phyloP scores from a whole-genome alignment of 2,797 vertebrate species.

The Trichosurus vulpecula region DNA sequence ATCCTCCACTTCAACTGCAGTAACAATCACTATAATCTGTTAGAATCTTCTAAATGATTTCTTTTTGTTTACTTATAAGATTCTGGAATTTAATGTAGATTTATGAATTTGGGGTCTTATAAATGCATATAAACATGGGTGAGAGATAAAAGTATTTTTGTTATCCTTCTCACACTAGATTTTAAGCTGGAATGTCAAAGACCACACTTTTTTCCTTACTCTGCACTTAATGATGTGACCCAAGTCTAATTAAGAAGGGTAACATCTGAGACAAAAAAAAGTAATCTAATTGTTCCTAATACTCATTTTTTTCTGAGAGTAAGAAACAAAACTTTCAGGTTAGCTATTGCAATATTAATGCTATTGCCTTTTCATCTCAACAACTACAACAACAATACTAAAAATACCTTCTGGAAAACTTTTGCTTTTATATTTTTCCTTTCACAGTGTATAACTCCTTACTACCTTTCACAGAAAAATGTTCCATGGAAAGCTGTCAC shows the following conservation, averaged over 20 bases:
- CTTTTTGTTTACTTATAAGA: conserved; percentile 20
- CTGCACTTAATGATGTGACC: neutral
- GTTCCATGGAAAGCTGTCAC: conserved; percentile 77
- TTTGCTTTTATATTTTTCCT: conserved; percentile 80
- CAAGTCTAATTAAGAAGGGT: neutral
- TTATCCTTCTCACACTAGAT: conserved; percentile 34
- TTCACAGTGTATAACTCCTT: conserved; percentile 78
- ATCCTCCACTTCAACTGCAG: neutral
- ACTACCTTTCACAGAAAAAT: conserved; percentile 83
- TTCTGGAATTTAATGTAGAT: neutral
- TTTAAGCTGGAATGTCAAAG: conserved; percentile 40
- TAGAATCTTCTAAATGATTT: conserved; percentile 25
- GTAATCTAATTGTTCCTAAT: conserved; percentile 64
- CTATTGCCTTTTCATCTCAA: conserved; percentile 26
- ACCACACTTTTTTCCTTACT: neutral
- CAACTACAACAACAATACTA: conserved; percentile 68
- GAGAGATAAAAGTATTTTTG: conserved; percentile 36
- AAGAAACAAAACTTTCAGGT: conserved; percentile 65
- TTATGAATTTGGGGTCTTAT: conserved; percentile 40
- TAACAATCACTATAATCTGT: neutral
- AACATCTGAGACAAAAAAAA: conserved; percentile 33
- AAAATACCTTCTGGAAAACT: conserved; percentile 77
- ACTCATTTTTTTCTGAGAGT: conserved; percentile 36
- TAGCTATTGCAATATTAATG: conserved; percentile 72
- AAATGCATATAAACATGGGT: conserved; percentile 11